Base-by-base conservation (phyloP, 1,140 invertebrate genomes). In the Caenorhabditis remanei region DNA sequence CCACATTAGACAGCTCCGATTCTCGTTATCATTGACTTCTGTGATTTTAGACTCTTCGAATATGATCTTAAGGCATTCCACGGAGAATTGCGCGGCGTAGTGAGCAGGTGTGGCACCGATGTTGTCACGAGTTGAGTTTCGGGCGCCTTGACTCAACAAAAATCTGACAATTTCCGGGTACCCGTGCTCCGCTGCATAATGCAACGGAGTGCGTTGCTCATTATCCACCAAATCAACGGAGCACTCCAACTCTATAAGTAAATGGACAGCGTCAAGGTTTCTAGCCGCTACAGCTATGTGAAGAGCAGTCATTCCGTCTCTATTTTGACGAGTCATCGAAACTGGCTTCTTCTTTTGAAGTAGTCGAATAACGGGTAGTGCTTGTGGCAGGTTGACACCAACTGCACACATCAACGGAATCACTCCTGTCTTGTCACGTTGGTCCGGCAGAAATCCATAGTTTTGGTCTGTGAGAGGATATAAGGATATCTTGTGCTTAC, bases 1-100 rank as follows among this genome's bases (percentile, higher is more conserved):
- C 87, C 87, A 88, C 87, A 88, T 88, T n/a, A 88, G 53, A 85
- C 87, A 88, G 16, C 85, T 85, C 32, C 87, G 21, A 9, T 56
- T 40, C 32, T 88, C 84, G 7, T 85, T 88, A 46, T 88, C 87
- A 53, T 79, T 79, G 13, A 88, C 84, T 46, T 88, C 85, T 24
- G 24, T 87, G 21, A 67, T 85, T 50, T 46, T 53, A 2, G 87
- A 50, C 9, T 85, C 43, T 46, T 55, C 67, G 13, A 88, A 63
- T 11, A 88, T 55, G 9, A 58, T 83, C 11, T 85, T 48, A 13
- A 88, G 67, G 16, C 53, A 56, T 32, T 85, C 75, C 14, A 55
- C 50, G n/a, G 65, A 79, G n/a, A 85, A 50, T 53, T 88, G 87
- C 3, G 87, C 87, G 16, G 87, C 87, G 48, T 88, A 88, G 75